Evolutionary conservation across 2,888 invertebrate species (phyloP), one percentile per base, ranked within the genome.

Genomic region (Agriopis leucophaearia): DNA sequence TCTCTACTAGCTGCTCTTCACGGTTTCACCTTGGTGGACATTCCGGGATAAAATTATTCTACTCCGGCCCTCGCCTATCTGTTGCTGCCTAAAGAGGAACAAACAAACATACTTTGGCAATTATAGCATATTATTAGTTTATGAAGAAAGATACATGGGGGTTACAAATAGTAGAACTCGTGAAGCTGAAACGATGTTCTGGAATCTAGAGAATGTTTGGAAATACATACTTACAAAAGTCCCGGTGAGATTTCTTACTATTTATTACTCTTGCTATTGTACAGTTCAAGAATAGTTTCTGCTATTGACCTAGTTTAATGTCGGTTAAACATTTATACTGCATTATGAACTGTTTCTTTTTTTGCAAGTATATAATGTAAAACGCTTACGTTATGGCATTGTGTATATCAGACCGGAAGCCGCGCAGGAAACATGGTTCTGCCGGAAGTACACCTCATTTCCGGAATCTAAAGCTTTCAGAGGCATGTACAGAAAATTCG

Each of bases 361-460:
- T 8, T 38, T 10, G 8, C 16, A 12, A n/a, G 54, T 40, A n/a
- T n/a, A n/a, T n/a, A 10, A 44, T 27, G 13, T 42, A 18, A 56
- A 56, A n/a, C 27, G n/a, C n/a, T 2, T 48, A 58, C 36, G 36
- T 16, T 48, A 69, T 55, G 64, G 71, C 62, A 64, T 42, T 47
- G 50, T 68, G 65, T 66, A 54, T 35, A 66, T 65, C 48, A 65
- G 66, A 62, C 73, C 78, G 84, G 86, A 83, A 78, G 78, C 72
- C 73, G 70, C 74, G 69, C 80, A 80, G 87, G 86, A 86, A 83
- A 78, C 73, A 67, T 66, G 71, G 78, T 77, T 80, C 80, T 78
- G 81, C 80, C 86, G 86, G 87, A 86, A 80, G 81, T 81, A 78
- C 82, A 86, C 85, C 86, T 87, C 85, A 85, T 88, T 87, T 88